These are phyloP conservation scores for Netelia virgata DNA, from an alignment of 2,888 invertebrate species.

Conservation along the genomic window DNA sequence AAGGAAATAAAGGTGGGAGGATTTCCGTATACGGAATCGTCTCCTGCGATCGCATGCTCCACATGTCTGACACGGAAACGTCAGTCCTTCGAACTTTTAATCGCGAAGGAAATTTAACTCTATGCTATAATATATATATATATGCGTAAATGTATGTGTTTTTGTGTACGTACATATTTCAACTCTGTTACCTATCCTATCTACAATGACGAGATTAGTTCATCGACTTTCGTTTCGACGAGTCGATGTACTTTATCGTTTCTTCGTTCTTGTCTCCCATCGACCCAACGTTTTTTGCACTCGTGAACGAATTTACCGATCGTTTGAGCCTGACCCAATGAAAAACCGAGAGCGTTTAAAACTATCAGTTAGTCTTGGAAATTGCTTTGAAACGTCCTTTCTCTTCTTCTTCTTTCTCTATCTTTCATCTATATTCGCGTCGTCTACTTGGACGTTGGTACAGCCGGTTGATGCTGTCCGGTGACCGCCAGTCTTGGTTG, in stretches of 20 bases:
- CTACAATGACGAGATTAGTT: conserved; percentile 56
- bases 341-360: conserved; percentile 17
- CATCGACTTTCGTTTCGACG: conserved; percentile 31
- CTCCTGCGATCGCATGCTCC: conserved; percentile 35
- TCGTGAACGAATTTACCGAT: not conserved
- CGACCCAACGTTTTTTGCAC: not conserved
- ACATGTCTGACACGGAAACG: not conserved
- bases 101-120: conserved; percentile 44
- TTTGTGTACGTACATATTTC: conserved; percentile 32
- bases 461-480: conserved; percentile 80
- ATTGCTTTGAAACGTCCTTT: conserved; percentile 13
- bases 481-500: conserved; percentile 84
- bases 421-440: not conserved
- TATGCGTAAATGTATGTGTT: conserved; percentile 45
- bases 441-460: conserved; percentile 84
- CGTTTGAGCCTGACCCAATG: not conserved
- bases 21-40: conserved; percentile 31
- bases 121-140: conserved; percentile 32
- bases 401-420: not conserved
- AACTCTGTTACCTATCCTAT: conserved; percentile 59
- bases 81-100: conserved; percentile 30
- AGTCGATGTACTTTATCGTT: conserved; percentile 40
- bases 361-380: conserved; percentile 38
- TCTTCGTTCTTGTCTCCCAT: not conserved
- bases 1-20: conserved; percentile 15